Evolutionary conservation across 2,113 vertebrate genomes (phyloP).

Genomic region (Bagarius yarrelli): DNA sequence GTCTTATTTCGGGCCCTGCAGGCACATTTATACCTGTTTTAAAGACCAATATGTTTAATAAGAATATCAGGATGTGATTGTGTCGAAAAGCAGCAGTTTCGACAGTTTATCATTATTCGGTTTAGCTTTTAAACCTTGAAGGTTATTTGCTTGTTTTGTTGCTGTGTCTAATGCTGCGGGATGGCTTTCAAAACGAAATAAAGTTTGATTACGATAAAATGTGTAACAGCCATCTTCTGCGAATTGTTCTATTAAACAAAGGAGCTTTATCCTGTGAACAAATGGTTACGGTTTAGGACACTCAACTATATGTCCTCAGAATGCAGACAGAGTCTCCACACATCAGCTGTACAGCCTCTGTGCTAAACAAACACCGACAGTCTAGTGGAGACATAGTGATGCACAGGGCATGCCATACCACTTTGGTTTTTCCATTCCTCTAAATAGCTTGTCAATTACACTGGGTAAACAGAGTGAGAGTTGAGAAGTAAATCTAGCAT

Average conservation of each 20-base stretch:
- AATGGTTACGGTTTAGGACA: constrained; percentile 3
- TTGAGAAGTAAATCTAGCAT: constrained; percentile 58
- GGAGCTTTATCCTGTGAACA: not conserved
- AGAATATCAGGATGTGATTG: no score
- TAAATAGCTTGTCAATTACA: constrained; percentile 61
- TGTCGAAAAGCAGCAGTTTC: not conserved
- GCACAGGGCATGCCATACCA: constrained; percentile 46
- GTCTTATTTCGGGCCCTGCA: not conserved
- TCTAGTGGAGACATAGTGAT: constrained; percentile 45
- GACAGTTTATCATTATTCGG: no score
- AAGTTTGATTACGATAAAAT: not conserved
- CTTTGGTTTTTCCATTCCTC: constrained; percentile 51
- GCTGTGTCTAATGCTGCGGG: not conserved
- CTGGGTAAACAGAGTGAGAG: constrained; percentile 57
- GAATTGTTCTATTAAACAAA: not conserved
- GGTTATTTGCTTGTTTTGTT: not conserved
- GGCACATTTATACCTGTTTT: not conserved
- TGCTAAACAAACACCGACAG: constrained; percentile 46
- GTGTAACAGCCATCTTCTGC: not conserved
- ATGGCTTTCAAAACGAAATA: not conserved
- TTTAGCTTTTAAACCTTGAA: not conserved
- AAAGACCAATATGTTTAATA: not conserved
- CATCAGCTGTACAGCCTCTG: constrained; percentile 9
- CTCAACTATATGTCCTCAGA: constrained; percentile 33
- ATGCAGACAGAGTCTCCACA: constrained; percentile 29